Base-by-base conservation (phyloP, 2,113 vertebrate species). In the Sorex araneus region DNA sequence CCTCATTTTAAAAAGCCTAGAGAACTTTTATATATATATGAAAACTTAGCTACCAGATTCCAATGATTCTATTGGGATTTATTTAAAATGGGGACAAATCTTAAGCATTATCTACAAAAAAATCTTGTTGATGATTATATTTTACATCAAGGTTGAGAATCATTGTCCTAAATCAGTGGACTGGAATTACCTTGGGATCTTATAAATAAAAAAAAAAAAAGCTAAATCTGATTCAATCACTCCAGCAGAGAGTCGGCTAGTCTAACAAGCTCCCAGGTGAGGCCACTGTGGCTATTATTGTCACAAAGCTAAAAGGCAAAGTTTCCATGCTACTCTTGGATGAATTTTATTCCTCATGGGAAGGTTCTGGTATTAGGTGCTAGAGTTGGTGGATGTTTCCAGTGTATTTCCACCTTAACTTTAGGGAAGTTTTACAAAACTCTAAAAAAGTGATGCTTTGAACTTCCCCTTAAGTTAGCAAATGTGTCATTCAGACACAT, bases 211-310 rank as follows among this genome's bases (percentile, higher is more conserved):
- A 64, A 36, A 71, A 23, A 73, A 92, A 91, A 87, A 54, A 4
- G 27, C 4, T 63, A 77, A 92, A 27, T 74, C 25, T 32, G 47
- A 86, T 47, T 91, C n/a, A 69, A 32, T n/a, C 81, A 28, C 57
- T 70, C 47, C 85, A 18, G 25, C 25, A 27, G 32, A 21, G 34
- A 36, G 57, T 13, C 75, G 69, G 11, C 84, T 27, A 70, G 16
- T 3, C 27, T 82, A 80, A 83, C 23, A 11, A 89, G 45, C 67
- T 82, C 81, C 94, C 66, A 30, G 13, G 30, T 71, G 30, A 84
- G 64, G 75, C 1, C 11, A 9, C 10, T 64, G 47, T 30, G 40
- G 6, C 11, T 23, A 3, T n/a, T 78, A 54, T 6, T 82, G 76
- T 15, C 47, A 89, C 36, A 43, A 0, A 57, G 15, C 64, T 75